These are phyloP conservation scores for Cacatua alba DNA, from an alignment of 2,113 vertebrate species.

Conservation along the genomic window DNA sequence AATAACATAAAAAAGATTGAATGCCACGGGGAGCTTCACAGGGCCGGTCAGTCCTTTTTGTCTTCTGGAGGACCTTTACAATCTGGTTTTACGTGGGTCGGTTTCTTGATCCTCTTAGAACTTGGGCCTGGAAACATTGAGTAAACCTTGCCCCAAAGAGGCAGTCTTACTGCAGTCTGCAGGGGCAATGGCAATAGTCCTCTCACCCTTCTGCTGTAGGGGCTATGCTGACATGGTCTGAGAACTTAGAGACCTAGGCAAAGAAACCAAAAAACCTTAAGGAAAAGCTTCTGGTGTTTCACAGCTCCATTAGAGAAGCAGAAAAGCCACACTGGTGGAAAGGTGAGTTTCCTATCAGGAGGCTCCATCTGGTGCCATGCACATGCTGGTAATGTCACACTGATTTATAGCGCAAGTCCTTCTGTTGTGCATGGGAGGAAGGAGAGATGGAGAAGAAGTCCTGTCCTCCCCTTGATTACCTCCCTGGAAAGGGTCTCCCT, in stretches of 20 bases:
- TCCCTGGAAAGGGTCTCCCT: neutral
- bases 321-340: neutral
- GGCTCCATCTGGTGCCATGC: neutral
- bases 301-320: neutral
- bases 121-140: neutral
- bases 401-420: neutral
- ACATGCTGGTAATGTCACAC: neutral
- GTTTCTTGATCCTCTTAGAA: neutral
- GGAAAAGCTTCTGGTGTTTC: neutral
- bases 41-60: neutral
- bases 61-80: neutral
- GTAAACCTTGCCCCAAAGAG: neutral
- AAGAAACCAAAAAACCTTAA: neutral
- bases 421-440: neutral
- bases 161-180: neutral
- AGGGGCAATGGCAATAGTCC: neutral
- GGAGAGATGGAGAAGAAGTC: neutral
- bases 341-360: neutral
- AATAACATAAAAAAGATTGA: neutral
- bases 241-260: neutral
- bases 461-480: neutral
- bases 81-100: neutral
- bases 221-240: neutral
- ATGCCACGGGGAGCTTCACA: neutral
- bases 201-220: neutral